Base-by-base conservation (phyloP, 2,797 vertebrate genomes). In the Halcyon smyrnensis region DNA sequence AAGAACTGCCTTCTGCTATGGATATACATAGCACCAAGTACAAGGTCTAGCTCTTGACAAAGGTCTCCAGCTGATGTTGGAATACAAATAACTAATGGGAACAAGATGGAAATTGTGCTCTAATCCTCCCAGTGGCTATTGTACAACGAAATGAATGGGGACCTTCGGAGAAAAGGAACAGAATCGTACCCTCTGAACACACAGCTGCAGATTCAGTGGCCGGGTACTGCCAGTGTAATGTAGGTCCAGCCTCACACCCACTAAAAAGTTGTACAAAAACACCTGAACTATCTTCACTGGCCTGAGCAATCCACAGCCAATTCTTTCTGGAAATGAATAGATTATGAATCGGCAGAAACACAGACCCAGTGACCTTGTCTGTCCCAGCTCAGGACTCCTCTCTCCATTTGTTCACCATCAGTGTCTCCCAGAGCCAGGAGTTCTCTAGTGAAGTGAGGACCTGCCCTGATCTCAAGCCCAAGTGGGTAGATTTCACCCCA, bases 61-160 rank as follows among this genome's bases (percentile, higher is more conserved):
- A 97, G 93, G 94, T 93, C 94, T 95, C 94, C 90, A 94, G 88
- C 90, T 96, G 91, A 93, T 94, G 84, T 75, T 97, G 84, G 78
- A 96, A 90, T 74, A 93, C 90, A 96, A 96, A 85, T 92, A 90
- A 96, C 82, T 89, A 95, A 93, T 53, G 50, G 82, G 57, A 86
- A 95, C 78, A 93, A 92, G 95, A 94, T 89, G 53, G 81, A 97
- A 97, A 96, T 73, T 81, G 71, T 87, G 64, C 79, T 93, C 64
- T 89, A 95, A 94, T 95, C 86, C 86, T 95, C 92, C 87, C 88
- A 81, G 57, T 93, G 90, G 91, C 78, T 93, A 92, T 70, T 92
- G 91, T 87, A 24, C 5, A 82, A 82, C 0, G 2, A 92, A 95
- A 93, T 86, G 30, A 93, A 95, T 51, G 13, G 62, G 50, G 25